These are phyloP conservation scores for Pongo abelii DNA, from an alignment of 2,113 vertebrate species.

Conservation along the genomic window DNA sequence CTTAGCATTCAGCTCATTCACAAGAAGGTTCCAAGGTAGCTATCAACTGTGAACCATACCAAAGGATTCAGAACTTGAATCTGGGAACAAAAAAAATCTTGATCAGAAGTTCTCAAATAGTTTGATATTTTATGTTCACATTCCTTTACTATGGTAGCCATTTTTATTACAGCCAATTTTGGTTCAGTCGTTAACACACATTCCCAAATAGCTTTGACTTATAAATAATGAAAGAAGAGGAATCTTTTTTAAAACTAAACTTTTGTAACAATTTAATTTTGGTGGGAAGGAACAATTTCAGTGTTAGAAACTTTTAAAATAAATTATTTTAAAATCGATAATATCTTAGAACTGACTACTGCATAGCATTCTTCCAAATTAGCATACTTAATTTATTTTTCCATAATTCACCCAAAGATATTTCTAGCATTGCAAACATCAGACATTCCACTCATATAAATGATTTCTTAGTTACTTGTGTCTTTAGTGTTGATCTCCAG, in stretches of 20 bases:
- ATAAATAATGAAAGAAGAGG: neutral
- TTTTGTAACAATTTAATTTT: neutral
- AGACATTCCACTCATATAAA: constrained; percentile 8
- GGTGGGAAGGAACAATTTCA: neutral
- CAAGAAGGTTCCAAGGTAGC: neutral
- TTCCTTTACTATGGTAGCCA: neutral
- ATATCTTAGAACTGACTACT: neutral
- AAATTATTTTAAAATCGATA: neutral
- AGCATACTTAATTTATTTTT: neutral
- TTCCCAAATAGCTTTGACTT: constrained; percentile 8
- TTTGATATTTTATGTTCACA: neutral
- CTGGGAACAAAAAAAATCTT: neutral
- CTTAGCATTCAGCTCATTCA: neutral
- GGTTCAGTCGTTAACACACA: neutral
- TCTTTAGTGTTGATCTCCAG: neutral
- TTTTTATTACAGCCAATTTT: constrained; percentile 47
- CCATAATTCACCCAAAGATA: neutral
- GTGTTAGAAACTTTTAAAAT: constrained; percentile 16
- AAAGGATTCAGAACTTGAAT: neutral
- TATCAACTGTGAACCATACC: neutral
- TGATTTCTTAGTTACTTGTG: neutral
- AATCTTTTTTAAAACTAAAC: constrained; percentile 5
- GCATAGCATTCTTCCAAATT: neutral
- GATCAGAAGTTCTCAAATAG: neutral
- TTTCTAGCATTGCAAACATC: neutral